phyloP scores from a whole-genome alignment of 1,140 invertebrate species.

The Drusus annulatus region DNA sequence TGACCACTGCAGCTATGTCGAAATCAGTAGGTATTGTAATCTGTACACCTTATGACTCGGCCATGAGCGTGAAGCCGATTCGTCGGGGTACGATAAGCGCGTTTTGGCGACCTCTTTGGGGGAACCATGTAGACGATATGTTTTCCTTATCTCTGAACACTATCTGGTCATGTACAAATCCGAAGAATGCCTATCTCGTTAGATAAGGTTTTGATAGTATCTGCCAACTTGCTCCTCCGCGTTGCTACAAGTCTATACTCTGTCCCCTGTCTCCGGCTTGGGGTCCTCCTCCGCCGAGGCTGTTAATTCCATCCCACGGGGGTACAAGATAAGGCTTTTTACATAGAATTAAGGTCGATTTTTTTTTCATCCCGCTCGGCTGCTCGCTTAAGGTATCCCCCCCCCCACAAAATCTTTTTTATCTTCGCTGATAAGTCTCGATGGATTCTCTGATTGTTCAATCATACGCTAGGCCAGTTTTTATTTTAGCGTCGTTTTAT shows the following conservation, averaged over 20 bases:
- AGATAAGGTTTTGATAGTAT: not conserved
- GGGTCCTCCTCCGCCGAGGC: too few species aligned
- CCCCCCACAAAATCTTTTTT: not conserved
- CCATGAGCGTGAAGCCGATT: too few species aligned
- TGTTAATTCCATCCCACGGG: too few species aligned
- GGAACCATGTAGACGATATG: too few species aligned
- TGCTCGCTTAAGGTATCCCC: not conserved
- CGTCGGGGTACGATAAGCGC: too few species aligned
- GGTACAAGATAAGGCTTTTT: too few species aligned
- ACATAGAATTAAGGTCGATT: too few species aligned
- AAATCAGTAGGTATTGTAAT: too few species aligned
- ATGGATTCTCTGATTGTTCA: constrained; percentile 24
- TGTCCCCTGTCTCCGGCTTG: not conserved
- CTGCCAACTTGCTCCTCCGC: not conserved
- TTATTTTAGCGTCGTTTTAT: constrained; percentile 19
- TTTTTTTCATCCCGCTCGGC: not conserved
- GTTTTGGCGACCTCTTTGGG: too few species aligned
- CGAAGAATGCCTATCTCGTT: not conserved
- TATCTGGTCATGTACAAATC: not conserved
- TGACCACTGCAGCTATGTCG: too few species aligned
- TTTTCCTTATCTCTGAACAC: not conserved
- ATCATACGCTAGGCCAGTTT: constrained; percentile 15
- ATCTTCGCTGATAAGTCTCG: constrained; percentile 34
- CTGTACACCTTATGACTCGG: too few species aligned
- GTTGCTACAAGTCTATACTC: not conserved